Evolutionary conservation across 2,888 invertebrate genomes (phyloP).

Genomic region (Ophraella communa): DNA sequence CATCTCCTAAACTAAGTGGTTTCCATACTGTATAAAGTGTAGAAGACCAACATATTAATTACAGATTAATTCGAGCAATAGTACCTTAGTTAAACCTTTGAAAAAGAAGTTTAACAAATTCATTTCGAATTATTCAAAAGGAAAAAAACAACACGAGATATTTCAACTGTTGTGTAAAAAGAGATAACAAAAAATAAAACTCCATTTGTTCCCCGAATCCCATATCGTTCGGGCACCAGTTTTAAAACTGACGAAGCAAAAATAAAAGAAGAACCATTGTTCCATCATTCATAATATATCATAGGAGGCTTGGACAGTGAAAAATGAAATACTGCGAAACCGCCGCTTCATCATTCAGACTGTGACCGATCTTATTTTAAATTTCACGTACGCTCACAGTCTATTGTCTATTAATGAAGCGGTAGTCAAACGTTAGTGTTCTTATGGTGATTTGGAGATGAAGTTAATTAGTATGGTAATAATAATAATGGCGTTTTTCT

Average conservation of each 20-base stretch:
- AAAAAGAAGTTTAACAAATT: background rate
- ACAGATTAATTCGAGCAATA: no score
- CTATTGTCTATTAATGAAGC: conserved; percentile 32
- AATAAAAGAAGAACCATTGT: conserved; percentile 26
- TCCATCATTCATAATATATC: conserved; percentile 47
- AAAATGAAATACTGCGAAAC: conserved; percentile 51
- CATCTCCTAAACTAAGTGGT: no score
- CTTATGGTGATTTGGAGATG: conserved; percentile 29
- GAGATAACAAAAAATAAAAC: background rate
- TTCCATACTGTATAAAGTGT: no score
- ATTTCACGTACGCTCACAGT: conserved; percentile 27
- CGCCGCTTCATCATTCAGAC: conserved; percentile 31
- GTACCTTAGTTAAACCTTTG: no score
- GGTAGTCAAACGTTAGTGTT: conserved; percentile 45
- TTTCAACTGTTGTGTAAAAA: background rate
- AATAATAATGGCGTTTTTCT: conserved; percentile 56
- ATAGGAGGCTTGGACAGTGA: conserved; percentile 50
- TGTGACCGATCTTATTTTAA: conserved; percentile 28
- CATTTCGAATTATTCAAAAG: background rate
- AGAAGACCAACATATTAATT: no score
- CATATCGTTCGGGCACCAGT: conserved; percentile 1
- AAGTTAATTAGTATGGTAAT: conserved; percentile 57
- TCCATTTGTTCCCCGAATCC: background rate
- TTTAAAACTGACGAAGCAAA: conserved; percentile 32
- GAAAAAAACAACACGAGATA: background rate